A percentile compares a stretch with the other conserved stretches of the same genome.
Conservation (phyloP, 2,888 invertebrate species). For the Hypomecis punctinalis region DNA sequence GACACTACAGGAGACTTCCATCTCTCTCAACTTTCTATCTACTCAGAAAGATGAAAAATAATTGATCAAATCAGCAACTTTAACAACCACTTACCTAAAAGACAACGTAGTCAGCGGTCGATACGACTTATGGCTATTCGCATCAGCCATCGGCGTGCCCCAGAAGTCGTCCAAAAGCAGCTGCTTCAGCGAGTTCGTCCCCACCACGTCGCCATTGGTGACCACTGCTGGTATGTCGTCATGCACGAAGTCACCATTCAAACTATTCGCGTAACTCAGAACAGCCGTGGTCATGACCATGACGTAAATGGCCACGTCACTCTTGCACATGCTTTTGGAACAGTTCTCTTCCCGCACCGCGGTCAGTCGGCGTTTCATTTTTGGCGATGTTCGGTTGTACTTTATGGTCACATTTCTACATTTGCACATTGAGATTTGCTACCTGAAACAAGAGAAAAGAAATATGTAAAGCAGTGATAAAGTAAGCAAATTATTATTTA, state of each 20-base stretch:
- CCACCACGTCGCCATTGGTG: slow-evolving; percentile 92
- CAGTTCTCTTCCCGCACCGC: slow-evolving; percentile 70
- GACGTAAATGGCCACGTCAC: slow-evolving; percentile 86
- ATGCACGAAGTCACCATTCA: slow-evolving; percentile 93
- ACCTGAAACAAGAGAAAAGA: slow-evolving; percentile 63
- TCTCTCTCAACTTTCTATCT: too few relatives aligned
- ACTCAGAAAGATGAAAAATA: too few relatives aligned
- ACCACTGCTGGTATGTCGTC: slow-evolving; percentile 94
- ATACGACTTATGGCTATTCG: slow-evolving; percentile 94
- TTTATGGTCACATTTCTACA: slow-evolving; percentile 74
- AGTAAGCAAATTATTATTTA: too few relatives aligned
- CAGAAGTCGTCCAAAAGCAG: slow-evolving; percentile 93
- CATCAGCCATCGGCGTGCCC: slow-evolving; percentile 93
- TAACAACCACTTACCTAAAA: slow-evolving; percentile 89
- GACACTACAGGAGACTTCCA: too few relatives aligned
- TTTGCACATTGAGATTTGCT: slow-evolving; percentile 71
- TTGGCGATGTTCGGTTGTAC: slow-evolving; percentile 56
- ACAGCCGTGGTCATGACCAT: slow-evolving; percentile 88
- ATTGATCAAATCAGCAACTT: neutral
- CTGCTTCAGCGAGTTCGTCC: slow-evolving; percentile 86
- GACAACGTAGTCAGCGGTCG: slow-evolving; percentile 92
- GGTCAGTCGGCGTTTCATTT: slow-evolving; percentile 81
- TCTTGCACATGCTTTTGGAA: slow-evolving; percentile 52
- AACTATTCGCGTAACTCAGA: slow-evolving; percentile 90
- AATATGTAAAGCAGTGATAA: too few relatives aligned